phyloP scores from a whole-genome alignment of 1,140 invertebrate species.

The Caenorhabditis inopinata region DNA sequence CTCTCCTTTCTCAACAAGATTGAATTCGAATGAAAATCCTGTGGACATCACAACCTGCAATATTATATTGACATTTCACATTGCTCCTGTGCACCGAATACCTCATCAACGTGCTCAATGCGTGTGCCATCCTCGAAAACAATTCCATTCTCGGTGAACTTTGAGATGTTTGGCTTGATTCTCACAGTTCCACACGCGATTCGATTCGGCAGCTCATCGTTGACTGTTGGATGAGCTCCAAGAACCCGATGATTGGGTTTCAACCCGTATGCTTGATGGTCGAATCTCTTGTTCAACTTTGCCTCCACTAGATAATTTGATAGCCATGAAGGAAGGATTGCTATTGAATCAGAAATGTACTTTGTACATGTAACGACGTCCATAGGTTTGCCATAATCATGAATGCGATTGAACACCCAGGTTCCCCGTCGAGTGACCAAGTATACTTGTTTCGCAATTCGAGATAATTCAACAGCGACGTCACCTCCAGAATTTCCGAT shows the following conservation, averaged over 20 bases:
- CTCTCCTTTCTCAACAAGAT: conserved; percentile 53
- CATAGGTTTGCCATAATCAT: conserved; percentile 62
- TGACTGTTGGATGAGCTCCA: conserved; percentile 68
- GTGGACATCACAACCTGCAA: conserved; percentile 61
- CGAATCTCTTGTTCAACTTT: conserved; percentile 66
- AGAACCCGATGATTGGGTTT: conserved; percentile 67
- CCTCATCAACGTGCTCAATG: conserved; percentile 51
- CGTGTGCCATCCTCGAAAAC: conserved; percentile 66
- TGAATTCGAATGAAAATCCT: conserved; percentile 66
- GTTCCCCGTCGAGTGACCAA: conserved; percentile 69
- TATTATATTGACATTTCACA: too few relatives aligned
- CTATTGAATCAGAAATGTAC: conserved; percentile 1
- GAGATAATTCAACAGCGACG: conserved; percentile 68
- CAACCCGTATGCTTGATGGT: conserved; percentile 68
- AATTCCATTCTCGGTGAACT: conserved; percentile 66
- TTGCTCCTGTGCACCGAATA: too few relatives aligned
- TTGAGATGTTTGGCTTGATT: conserved; percentile 66
- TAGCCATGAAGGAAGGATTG: neutral
- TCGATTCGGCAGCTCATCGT: conserved; percentile 69
- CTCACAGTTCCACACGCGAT: conserved; percentile 68
- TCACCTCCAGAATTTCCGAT: conserved; percentile 70
- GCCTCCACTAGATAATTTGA: neutral
- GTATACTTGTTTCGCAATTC: conserved; percentile 67
- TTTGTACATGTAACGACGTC: conserved; percentile 61
- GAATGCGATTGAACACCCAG: conserved; percentile 68